Base-by-base conservation (phyloP, 2,797 vertebrate genomes). In the Enteromius thamalakanensis region DNA sequence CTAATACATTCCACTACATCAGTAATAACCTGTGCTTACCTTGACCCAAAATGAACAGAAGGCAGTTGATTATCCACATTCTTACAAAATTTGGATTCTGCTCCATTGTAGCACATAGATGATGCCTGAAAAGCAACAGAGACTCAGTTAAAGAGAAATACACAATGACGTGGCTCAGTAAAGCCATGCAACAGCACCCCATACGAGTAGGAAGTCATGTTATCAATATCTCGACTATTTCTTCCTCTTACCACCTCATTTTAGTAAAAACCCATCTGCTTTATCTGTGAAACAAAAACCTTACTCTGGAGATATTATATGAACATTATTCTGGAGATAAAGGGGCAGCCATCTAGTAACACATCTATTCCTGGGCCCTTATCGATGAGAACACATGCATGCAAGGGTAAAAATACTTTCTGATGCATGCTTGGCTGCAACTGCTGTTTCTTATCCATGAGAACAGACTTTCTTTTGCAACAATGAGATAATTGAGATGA, bases 21-120 rank as follows among this genome's bases (percentile, higher is more conserved):
- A 29, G 58, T 60, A 60, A 60, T 62, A 26, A 29, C 58, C 23
- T 14, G 5, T 65, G 53, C 86, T 87, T 83, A 88, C 89, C 87
- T 81, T 74, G 77, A 32, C 58, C n/a, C 21, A 60, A 42, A n/a
- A 82, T n/a, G 29, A 60, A 68, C 2, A 71, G 19, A n/a, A 86
- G 62, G 49, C 84, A 77, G 68, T 26, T 47, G 53, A 86, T 74
- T 26, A 51, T 14, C n/a, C 84, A 75, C 29, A 68, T 32, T 58
- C 47, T 26, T 64, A 58, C 21, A 64, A 15, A 32, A n/a, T 12
- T 80, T 42, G 21, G 32, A 45, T 79, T 64, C 77, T 79, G 78
- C 67, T 76, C 70, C 83, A 83, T 76, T 45, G 77, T 65, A 15
- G 53, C 45, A 86, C 81, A 82, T 84, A 78, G 53, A 76, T 76